Base-by-base conservation (phyloP, 2,888 invertebrate genomes). In the Xestia ashworthii region DNA sequence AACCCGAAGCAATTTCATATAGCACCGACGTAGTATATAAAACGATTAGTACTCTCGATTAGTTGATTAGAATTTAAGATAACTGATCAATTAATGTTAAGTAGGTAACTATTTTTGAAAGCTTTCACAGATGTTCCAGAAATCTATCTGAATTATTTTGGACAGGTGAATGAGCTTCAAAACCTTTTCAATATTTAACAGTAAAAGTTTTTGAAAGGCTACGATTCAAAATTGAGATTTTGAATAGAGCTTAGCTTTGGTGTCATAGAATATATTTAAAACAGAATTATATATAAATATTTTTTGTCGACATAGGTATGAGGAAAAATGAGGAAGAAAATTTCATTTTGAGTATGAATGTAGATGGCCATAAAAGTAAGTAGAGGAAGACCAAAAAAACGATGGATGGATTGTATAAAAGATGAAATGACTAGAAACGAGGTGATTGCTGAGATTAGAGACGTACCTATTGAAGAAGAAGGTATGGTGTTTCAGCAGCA, bases 1-100 rank as follows among this genome's bases (percentile, higher is more conserved):
- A 74, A 22, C 38, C 71, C 3, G 62, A 58, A 72, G 67, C 41
- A 68, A 81, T 74, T 74, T 73, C n/a, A 46, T 12, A 58, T 9
- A 25, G n/a, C 44, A 60, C 48, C 5, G 58, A 32, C 38, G 19
- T 44, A 22, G 58, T 38, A 25, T 50, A 22, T 72, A 32, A 19
- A 64, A 69, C 19, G 41, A 46, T 46, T 53, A 62, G 76, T 76
- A 55, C 72, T 73, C 5, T 22, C 16, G 22, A 70, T 70, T 22
- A 16, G 69, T 78, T 58, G 22, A 46, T 86, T 50, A 62, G 22
- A 67, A 32, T 48, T 70, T 64, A 22, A 76, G 50, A 32, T 46
- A 55, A 19, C 32, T n/a, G 25, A 25, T 46, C 16, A 46, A 83
- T 83, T 48, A 6, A 53, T 46, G 1, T 65, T 53, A 5, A 38